phyloP scores from a whole-genome alignment of 2,888 invertebrate species.

The Drosophila paracracens region DNA sequence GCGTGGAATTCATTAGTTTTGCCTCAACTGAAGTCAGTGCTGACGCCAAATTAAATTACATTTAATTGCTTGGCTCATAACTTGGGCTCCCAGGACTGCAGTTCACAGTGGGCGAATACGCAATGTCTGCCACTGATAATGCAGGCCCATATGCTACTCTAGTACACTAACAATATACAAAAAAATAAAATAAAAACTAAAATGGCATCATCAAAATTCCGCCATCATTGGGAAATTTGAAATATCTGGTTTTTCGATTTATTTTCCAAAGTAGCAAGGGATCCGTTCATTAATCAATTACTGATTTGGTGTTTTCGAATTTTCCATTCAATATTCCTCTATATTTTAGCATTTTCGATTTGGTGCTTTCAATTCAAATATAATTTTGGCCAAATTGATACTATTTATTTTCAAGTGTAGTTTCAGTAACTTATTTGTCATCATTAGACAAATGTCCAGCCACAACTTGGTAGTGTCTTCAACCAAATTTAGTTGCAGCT shows the following conservation, averaged over 20 bases:
- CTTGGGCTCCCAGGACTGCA: conserved; percentile 41
- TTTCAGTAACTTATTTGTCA: conserved; percentile 59
- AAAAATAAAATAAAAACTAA: neutral
- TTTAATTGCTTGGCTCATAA: conserved; percentile 74
- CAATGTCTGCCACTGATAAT: conserved; percentile 51
- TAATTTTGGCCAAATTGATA: no score
- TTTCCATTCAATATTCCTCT: neutral
- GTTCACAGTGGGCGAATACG: conserved; percentile 21
- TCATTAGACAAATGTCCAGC: conserved; percentile 68
- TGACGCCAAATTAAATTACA: conserved; percentile 75
- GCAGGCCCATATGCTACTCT: conserved; percentile 8
- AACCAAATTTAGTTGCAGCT: conserved; percentile 46
- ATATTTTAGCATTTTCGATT: neutral
- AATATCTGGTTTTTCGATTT: neutral
- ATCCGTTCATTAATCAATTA: neutral
- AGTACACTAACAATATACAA: neutral
- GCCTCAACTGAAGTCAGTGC: conserved; percentile 47
- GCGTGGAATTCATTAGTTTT: conserved; percentile 78
- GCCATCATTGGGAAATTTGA: neutral
- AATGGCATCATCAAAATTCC: neutral
- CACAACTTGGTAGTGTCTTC: conserved; percentile 33
- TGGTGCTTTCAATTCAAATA: neutral
- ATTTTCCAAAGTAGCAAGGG: neutral
- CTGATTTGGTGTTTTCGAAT: neutral
- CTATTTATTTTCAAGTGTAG: neutral